Conservation (phyloP, 2,888 invertebrate species). For the Brachyptera risi region DNA sequence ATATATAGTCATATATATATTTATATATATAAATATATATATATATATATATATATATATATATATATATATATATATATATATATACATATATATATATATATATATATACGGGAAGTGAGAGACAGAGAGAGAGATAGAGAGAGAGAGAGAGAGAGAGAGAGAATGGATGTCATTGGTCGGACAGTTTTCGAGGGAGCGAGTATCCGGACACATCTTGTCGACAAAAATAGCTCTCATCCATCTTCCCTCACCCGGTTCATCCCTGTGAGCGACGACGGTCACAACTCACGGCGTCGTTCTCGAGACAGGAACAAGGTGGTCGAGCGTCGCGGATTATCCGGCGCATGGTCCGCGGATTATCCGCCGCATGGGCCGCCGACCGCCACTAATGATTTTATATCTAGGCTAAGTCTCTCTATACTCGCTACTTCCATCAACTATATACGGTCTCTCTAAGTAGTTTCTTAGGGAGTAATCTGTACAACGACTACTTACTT, state of each 20-base stretch:
- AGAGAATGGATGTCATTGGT: no score
- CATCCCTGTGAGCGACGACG: conserved; percentile 7
- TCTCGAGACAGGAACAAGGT: conserved; percentile 8
- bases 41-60: no score
- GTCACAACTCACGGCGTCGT: conserved; percentile 7
- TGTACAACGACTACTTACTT: conserved; percentile 3
- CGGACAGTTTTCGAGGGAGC: no score
- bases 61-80: no score
- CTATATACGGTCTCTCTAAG: background rate
- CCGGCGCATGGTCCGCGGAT: background rate
- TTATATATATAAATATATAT: no score
- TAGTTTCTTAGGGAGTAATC: conserved; percentile 9
- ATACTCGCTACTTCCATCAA: background rate
- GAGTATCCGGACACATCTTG: no score
- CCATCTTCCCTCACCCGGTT: conserved; percentile 9
- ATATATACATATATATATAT: no score
- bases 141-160: no score
- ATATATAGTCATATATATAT: no score
- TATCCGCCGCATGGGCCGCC: background rate
- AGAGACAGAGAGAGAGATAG: background rate
- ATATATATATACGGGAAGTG: no score
- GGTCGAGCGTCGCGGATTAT: conserved; percentile 3
- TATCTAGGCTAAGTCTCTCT: background rate
- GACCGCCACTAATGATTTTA: conserved; percentile 9
- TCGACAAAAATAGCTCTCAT: conserved; percentile 11